A percentile compares a stretch with the other conserved stretches of the same genome.
phyloP scores from a whole-genome alignment of 2,797 vertebrate genomes.

The Syncerus caffer region DNA sequence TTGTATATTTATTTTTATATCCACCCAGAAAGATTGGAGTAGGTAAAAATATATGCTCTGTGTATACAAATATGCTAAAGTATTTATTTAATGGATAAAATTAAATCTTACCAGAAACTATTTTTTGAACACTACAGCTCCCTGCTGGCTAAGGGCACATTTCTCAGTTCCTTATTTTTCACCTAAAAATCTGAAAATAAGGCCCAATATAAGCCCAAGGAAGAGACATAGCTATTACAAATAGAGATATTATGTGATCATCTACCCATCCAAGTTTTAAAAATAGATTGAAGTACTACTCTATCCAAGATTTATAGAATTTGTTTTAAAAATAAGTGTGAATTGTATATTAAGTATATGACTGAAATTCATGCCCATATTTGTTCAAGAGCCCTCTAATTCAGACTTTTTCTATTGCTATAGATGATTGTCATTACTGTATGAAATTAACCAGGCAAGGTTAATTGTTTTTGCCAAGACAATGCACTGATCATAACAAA shows the following conservation, averaged over 20 bases:
- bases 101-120: slow-evolving; percentile 41
- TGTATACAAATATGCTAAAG: slow-evolving; percentile 25
- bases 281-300: slow-evolving; percentile 1
- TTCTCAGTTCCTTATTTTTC: not conserved
- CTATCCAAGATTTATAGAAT: not conserved
- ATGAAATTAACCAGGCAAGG: not conserved
- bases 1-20: slow-evolving; percentile 36
- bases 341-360: not conserved
- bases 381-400: not conserved
- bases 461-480: not conserved
- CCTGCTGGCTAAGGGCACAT: not conserved
- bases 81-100: slow-evolving; percentile 42
- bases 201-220: not conserved
- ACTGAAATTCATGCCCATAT: not conserved
- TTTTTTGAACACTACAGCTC: slow-evolving; percentile 16
- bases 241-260: not conserved
- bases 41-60: slow-evolving; percentile 22
- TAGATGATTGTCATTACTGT: not conserved
- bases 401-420: not conserved
- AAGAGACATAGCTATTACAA: not conserved
- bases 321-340: slow-evolving; percentile 33
- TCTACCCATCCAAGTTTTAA: not conserved
- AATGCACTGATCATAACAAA: no score
- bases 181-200: slow-evolving; percentile 30
- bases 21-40: not conserved